Conservation (phyloP, 2,888 invertebrate genomes). For the Uloborus plumipes region DNA sequence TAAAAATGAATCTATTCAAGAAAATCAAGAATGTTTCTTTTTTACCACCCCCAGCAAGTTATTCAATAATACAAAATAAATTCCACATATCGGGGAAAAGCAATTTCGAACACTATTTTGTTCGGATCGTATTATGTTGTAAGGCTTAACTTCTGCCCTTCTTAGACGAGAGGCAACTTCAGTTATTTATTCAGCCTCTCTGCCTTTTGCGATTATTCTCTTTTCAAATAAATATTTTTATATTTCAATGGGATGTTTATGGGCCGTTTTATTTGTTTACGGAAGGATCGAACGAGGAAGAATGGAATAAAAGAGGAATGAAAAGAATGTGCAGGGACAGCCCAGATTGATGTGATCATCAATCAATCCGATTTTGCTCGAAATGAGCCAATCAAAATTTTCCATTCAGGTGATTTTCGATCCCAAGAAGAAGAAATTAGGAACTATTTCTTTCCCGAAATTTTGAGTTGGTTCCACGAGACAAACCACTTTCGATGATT, state of each 20-base stretch:
- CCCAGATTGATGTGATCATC: slow-evolving; percentile 44
- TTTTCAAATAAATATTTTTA: slow-evolving; percentile 35
- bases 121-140: slow-evolving; percentile 14
- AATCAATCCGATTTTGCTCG: slow-evolving; percentile 36
- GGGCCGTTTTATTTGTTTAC: slow-evolving; percentile 40
- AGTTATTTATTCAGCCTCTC: background rate
- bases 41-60: slow-evolving; percentile 13
- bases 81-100: slow-evolving; percentile 34
- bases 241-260: slow-evolving; percentile 45
- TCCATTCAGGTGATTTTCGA: slow-evolving; percentile 8
- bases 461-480: background rate
- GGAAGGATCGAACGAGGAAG: background rate
- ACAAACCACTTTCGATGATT: background rate
- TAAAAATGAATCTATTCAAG: no score
- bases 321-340: slow-evolving; percentile 16
- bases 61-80: slow-evolving; percentile 51
- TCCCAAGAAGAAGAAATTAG: background rate
- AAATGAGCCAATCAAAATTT: slow-evolving; percentile 44
- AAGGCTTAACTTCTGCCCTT: slow-evolving; percentile 9
- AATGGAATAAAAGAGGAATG: background rate
- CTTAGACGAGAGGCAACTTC: slow-evolving; percentile 12
- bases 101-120: slow-evolving; percentile 22
- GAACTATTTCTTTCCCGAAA: no score
- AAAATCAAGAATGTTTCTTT: no score
- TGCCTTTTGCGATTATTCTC: slow-evolving; percentile 8